A percentile compares a stretch with the other conserved stretches of the same genome.
Conservation (phyloP, 2,888 invertebrate genomes). For the Agrotis exclamationis region DNA sequence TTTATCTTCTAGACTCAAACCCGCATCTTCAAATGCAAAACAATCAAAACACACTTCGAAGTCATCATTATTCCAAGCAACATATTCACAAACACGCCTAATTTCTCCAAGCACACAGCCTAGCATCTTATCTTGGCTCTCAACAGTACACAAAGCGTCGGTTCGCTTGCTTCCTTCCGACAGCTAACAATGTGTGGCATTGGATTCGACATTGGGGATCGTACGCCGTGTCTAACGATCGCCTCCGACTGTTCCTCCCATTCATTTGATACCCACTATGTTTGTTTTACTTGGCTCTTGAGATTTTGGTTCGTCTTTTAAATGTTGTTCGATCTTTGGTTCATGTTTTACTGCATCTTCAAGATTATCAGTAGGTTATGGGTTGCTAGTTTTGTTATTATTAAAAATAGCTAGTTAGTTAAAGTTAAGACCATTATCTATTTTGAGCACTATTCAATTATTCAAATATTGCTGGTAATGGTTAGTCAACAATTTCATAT, state of each 20-base stretch:
- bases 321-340: not conserved
- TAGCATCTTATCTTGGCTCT: constrained; percentile 67
- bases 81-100: constrained; percentile 14
- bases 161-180: constrained; percentile 86
- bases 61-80: not conserved
- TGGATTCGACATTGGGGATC: constrained; percentile 88
- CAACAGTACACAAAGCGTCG: constrained; percentile 80
- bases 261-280: constrained; percentile 79
- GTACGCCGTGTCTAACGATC: constrained; percentile 86
- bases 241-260: constrained; percentile 85
- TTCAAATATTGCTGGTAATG: not conserved
- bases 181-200: constrained; percentile 88
- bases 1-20: too few species aligned
- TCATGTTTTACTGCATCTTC: not conserved
- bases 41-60: not conserved
- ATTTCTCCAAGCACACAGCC: constrained; percentile 59
- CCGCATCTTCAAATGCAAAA: too few species aligned
- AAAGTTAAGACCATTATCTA: too few species aligned
- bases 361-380: not conserved
- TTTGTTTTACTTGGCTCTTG: constrained; percentile 71
- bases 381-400: not conserved
- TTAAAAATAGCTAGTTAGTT: too few species aligned
- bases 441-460: too few species aligned
- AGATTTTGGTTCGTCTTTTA: constrained; percentile 43
- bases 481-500: not conserved